Percentiles rank a stretch among this genome's conserved stretches.
phyloP scores from a whole-genome alignment of 1,140 invertebrate species.

The Temnothorax curvispinosus region DNA sequence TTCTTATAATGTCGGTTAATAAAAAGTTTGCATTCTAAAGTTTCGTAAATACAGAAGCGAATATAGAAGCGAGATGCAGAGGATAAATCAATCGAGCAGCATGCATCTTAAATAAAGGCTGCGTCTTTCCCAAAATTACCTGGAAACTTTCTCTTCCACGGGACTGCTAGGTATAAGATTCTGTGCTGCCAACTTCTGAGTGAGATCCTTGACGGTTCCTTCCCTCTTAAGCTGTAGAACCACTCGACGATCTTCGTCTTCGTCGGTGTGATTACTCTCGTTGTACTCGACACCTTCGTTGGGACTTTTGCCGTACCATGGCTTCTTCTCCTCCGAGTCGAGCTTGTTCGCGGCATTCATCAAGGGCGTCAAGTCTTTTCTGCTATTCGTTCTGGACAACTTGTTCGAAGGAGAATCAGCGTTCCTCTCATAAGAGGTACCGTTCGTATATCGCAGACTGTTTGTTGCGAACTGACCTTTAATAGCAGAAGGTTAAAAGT shows the following conservation, averaged over 20 bases:
- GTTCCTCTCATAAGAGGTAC: conserved; percentile 78
- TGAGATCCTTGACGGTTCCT: conserved; percentile 94
- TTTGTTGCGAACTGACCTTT: conserved; percentile 79
- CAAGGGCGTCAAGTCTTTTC: conserved; percentile 87
- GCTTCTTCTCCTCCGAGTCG: conserved; percentile 88
- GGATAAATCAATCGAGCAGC: conserved; percentile 22
- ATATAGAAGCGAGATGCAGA: background rate
- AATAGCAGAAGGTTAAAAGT: background rate
- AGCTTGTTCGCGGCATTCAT: conserved; percentile 87
- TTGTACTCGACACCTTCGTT: conserved; percentile 85
- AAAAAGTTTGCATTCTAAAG: background rate
- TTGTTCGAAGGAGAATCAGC: conserved; percentile 82
- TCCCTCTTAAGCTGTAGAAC: conserved; percentile 90
- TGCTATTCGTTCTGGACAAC: conserved; percentile 83
- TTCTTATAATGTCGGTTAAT: background rate
- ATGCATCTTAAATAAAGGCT: conserved; percentile 13
- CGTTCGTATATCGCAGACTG: conserved; percentile 85
- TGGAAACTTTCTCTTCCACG: conserved; percentile 86
- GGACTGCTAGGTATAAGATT: conserved; percentile 88
- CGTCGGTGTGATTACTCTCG: conserved; percentile 84
- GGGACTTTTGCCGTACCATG: conserved; percentile 88
- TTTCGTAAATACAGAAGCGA: background rate
- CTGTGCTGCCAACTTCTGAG: conserved; percentile 92
- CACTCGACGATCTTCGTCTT: conserved; percentile 88
- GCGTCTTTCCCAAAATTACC: conserved; percentile 76